phyloP scores from a whole-genome alignment of 2,113 vertebrate species.

The Rhinoptilus africanus region DNA sequence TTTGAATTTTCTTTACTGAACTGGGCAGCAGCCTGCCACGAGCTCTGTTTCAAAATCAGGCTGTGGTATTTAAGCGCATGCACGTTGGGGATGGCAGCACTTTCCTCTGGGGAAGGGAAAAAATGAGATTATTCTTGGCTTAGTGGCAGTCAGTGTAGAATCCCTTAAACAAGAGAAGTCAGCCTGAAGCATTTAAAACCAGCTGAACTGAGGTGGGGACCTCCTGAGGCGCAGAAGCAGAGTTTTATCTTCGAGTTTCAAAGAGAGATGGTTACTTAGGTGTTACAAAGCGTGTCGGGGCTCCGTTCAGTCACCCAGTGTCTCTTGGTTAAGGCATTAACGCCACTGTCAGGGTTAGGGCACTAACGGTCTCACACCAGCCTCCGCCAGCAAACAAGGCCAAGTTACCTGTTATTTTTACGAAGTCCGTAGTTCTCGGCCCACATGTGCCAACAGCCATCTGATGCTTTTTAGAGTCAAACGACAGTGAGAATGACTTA shows the following conservation, averaged over 20 bases:
- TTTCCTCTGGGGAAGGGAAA: background rate
- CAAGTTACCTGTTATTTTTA: background rate
- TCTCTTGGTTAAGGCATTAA: background rate
- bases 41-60: background rate
- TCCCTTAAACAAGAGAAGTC: background rate
- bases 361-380: background rate
- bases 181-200: background rate
- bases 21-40: background rate
- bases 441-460: slow-evolving; percentile 41
- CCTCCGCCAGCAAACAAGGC: background rate
- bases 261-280: background rate
- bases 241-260: background rate
- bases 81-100: background rate
- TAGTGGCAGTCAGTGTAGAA: background rate
- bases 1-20: background rate
- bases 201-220: background rate
- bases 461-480: background rate
- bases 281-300: background rate
- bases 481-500: background rate
- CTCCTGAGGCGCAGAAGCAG: background rate
- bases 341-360: background rate
- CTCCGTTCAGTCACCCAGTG: background rate
- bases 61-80: background rate
- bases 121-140: background rate
- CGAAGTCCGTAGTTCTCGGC: background rate